phyloP scores from a whole-genome alignment of 1,140 invertebrate genomes.

The Danaus melanippus region DNA sequence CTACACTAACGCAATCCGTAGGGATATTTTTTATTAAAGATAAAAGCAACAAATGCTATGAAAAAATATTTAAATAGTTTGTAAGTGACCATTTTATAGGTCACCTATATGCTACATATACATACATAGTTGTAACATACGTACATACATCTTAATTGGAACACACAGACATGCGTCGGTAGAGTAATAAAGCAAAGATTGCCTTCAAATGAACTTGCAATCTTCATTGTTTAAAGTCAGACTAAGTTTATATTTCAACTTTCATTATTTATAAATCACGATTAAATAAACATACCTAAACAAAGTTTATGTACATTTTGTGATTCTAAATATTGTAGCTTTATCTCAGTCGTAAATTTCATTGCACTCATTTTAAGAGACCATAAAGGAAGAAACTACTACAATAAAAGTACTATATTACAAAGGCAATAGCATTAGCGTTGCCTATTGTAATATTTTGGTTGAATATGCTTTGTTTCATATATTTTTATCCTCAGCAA shows the following conservation, averaged over 20 bases:
- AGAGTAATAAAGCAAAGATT: constrained; percentile 3
- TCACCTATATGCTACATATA: too few relatives aligned
- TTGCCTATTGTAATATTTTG: constrained; percentile 17
- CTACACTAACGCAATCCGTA: constrained; percentile 17
- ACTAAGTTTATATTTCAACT: not conserved
- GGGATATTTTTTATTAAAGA: constrained; percentile 14
- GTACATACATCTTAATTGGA: too few relatives aligned
- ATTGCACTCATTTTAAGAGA: constrained; percentile 25
- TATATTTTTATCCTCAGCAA: constrained; percentile 4
- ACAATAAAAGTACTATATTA: constrained; percentile 24
- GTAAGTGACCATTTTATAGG: not conserved
- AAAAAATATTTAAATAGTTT: constrained; percentile 20
- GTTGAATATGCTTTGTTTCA: constrained; percentile 9
- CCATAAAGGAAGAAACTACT: constrained; percentile 26
- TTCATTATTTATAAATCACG: constrained; percentile 2
- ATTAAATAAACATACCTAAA: constrained; percentile 1
- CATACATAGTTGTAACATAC: too few relatives aligned
- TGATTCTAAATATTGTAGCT: constrained; percentile 24
- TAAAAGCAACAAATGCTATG: constrained; percentile 13
- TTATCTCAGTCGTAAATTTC: constrained; percentile 26
- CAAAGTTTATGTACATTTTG: constrained; percentile 3
- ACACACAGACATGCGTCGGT: too few relatives aligned
- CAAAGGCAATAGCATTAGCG: constrained; percentile 14
- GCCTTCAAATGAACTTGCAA: constrained; percentile 14
- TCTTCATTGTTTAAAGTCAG: constrained; percentile 10